A percentile compares a stretch with the other conserved stretches of the same genome.
These are phyloP conservation scores for Drosophila mojavensis DNA, from an alignment of 1,140 invertebrate genomes.

Conservation along the genomic window DNA sequence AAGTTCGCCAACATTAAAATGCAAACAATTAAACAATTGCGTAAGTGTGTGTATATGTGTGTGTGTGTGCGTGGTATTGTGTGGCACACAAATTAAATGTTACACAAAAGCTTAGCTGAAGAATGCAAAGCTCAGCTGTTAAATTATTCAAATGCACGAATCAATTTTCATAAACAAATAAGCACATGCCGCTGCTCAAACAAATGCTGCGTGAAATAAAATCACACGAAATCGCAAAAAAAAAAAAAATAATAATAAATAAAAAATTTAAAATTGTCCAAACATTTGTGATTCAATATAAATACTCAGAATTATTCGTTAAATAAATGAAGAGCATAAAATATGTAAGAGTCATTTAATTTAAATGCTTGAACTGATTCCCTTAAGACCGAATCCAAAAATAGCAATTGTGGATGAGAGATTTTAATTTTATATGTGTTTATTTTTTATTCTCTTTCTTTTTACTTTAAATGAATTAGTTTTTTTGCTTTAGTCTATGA, in stretches of 20 bases:
- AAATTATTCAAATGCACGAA: slow-evolving; percentile 76
- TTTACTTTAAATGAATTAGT: not conserved
- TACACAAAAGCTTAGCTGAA: slow-evolving; percentile 49
- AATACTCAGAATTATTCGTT: not conserved
- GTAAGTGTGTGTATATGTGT: slow-evolving; percentile 10
- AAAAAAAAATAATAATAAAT: not conserved
- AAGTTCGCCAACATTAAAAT: slow-evolving; percentile 49
- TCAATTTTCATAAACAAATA: slow-evolving; percentile 75
- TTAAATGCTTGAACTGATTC: slow-evolving; percentile 3
- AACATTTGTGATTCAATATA: not conserved
- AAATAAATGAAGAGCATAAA: not conserved
- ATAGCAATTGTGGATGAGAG: not conserved
- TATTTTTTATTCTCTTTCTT: slow-evolving; percentile 2
- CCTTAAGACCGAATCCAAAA: not conserved
- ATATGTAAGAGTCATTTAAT: slow-evolving; percentile 1
- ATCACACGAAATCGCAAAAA: slow-evolving; percentile 14
- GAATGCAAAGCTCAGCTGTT: slow-evolving; percentile 45
- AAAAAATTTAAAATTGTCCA: slow-evolving; percentile 21
- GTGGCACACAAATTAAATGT: slow-evolving; percentile 40
- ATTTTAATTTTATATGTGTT: not conserved
- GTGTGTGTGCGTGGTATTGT: slow-evolving; percentile 5
- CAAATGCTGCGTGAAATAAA: slow-evolving; percentile 3
- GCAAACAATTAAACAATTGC: slow-evolving; percentile 47
- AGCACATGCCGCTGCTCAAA: slow-evolving; percentile 3
- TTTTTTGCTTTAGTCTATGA: slow-evolving; percentile 13